Conservation (phyloP, 1,140 invertebrate species). For the Panulirus ornatus region DNA sequence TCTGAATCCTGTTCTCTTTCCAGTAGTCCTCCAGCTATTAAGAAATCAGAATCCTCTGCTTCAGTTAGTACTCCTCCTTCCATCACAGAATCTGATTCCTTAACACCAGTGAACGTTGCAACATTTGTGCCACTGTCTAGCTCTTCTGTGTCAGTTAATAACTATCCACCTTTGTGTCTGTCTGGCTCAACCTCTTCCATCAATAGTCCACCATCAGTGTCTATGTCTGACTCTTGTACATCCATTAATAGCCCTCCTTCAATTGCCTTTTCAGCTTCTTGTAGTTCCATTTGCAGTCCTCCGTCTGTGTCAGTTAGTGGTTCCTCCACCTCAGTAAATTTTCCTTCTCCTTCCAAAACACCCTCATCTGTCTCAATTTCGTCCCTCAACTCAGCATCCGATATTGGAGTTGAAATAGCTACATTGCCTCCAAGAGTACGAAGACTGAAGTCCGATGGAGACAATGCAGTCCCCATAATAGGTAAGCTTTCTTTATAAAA, state of each 20-base stretch:
- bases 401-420: constrained; percentile 44
- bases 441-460: constrained; percentile 60
- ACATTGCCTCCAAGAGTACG: constrained; percentile 58
- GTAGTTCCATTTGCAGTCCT: constrained; percentile 57
- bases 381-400: constrained; percentile 52
- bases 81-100: constrained; percentile 25
- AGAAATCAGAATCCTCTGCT: constrained; percentile 17
- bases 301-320: constrained; percentile 64
- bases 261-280: constrained; percentile 61
- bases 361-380: constrained; percentile 63
- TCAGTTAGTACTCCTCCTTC: constrained; percentile 24
- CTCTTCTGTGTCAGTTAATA: constrained; percentile 30
- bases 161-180: constrained; percentile 3
- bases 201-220: constrained; percentile 51
- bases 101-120: constrained; percentile 25
- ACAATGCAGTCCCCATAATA: constrained; percentile 17
- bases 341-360: constrained; percentile 63
- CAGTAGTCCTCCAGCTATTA: constrained; percentile 13
- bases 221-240: constrained; percentile 39
- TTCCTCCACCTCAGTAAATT: constrained; percentile 62
- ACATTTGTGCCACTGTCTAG: constrained; percentile 22
- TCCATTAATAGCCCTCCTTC: constrained; percentile 60
- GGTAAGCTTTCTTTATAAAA: constrained; percentile 23
- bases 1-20: neutral
- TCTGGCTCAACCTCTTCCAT: constrained; percentile 37